A percentile compares a stretch with the other conserved stretches of the same genome.
These are phyloP conservation scores for Calephelis perditalis DNA, from an alignment of 2,888 invertebrate genomes.

Conservation along the genomic window DNA sequence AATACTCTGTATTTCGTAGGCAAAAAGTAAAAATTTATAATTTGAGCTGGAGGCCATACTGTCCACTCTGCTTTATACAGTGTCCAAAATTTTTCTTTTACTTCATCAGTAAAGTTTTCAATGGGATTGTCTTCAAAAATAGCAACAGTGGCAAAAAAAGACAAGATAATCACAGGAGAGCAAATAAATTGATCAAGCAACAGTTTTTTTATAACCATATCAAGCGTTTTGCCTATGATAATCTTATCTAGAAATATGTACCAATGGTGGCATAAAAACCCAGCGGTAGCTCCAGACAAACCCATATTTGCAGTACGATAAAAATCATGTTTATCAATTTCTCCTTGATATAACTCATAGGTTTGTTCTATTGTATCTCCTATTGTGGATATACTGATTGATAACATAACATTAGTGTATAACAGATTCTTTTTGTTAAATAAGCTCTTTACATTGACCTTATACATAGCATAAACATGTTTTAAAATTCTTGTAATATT, in stretches of 20 bases:
- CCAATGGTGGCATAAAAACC: conserved; percentile 92
- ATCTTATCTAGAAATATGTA: conserved; percentile 87
- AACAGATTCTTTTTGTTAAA: conserved; percentile 85
- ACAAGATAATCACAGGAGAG: conserved; percentile 88
- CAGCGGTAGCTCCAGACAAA: conserved; percentile 87
- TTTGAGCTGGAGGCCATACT: conserved; percentile 96
- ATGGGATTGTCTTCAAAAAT: conserved; percentile 83
- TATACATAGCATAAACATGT: conserved; percentile 31
- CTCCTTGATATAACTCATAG: conserved; percentile 83
- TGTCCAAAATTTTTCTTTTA: conserved; percentile 85
- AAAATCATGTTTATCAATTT: conserved; percentile 78
- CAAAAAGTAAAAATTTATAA: conserved; percentile 93
- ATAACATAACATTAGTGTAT: conserved; percentile 89
- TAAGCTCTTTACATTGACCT: conserved; percentile 53
- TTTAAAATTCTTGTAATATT: conserved; percentile 36
- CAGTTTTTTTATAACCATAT: conserved; percentile 87
- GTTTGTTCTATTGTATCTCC: conserved; percentile 92
- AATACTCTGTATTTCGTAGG: conserved; percentile 91
- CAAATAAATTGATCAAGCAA: conserved; percentile 90
- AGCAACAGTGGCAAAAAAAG: conserved; percentile 89
- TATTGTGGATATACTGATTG: conserved; percentile 84
- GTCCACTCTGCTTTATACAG: conserved; percentile 94
- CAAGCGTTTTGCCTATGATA: conserved; percentile 84
- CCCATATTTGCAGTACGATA: conserved; percentile 88
- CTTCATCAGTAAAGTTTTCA: conserved; percentile 83